A percentile compares a stretch with the other conserved stretches of the same genome.
Evolutionary conservation across 2,797 vertebrate genomes (phyloP).

Genomic region (Natrix natrix): DNA sequence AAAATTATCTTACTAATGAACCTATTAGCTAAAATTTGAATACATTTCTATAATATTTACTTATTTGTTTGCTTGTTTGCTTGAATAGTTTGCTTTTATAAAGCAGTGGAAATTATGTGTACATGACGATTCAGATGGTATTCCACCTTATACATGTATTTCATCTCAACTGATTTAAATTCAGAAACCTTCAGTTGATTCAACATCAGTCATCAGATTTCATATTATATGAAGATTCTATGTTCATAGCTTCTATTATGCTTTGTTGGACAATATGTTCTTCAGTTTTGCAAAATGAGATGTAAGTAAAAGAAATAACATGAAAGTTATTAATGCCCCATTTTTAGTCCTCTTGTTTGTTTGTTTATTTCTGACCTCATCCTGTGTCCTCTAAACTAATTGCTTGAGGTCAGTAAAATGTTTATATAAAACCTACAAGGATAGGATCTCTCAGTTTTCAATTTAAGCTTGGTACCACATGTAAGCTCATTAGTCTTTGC

Average conservation of each 20-base stretch:
- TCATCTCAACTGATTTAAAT: background rate
- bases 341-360: background rate
- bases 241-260: background rate
- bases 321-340: background rate
- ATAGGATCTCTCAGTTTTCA: background rate
- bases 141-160: background rate
- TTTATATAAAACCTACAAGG: background rate
- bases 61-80: background rate
- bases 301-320: background rate
- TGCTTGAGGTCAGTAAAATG: background rate
- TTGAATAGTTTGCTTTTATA: background rate
- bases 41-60: background rate
- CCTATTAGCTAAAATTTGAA: background rate
- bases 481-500: constrained; percentile 23
- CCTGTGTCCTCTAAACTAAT: constrained; percentile 1
- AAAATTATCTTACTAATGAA: background rate
- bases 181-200: background rate
- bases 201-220: background rate
- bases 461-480: background rate
- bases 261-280: background rate
- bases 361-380: background rate
- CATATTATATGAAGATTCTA: background rate
- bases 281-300: background rate
- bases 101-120: background rate
- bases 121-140: background rate